These are phyloP conservation scores for Hemithea aestivaria DNA, from an alignment of 2,888 invertebrate species.

Conservation along the genomic window DNA sequence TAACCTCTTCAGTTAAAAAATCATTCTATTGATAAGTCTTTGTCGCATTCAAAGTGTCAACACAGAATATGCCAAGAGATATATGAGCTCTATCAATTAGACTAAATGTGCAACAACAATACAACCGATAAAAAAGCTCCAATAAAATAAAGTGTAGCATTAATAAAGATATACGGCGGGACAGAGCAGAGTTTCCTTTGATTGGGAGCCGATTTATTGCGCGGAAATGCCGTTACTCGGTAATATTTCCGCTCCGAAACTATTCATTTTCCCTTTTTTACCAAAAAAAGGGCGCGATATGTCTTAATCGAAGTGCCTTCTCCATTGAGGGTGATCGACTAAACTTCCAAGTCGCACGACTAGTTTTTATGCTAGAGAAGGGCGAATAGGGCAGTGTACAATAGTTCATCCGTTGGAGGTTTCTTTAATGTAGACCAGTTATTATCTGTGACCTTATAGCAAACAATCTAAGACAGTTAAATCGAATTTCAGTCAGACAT, in stretches of 20 bases:
- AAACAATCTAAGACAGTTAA: too few relatives aligned
- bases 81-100: slow-evolving; percentile 50
- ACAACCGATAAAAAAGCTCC: slow-evolving; percentile 63
- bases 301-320: slow-evolving; percentile 66
- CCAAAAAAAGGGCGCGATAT: slow-evolving; percentile 76
- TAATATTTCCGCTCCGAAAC: slow-evolving; percentile 76
- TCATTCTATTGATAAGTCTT: too few relatives aligned
- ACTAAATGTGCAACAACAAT: slow-evolving; percentile 62
- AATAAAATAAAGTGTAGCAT: slow-evolving; percentile 77
- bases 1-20: too few relatives aligned
- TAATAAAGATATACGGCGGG: slow-evolving; percentile 73
- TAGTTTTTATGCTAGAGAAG: slow-evolving; percentile 3
- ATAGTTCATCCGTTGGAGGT: background rate
- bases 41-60: slow-evolving; percentile 4
- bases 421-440: too few relatives aligned
- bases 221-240: slow-evolving; percentile 77
- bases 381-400: slow-evolving; percentile 2
- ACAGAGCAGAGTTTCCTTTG: slow-evolving; percentile 66
- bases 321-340: slow-evolving; percentile 34
- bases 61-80: slow-evolving; percentile 3
- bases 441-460: too few relatives aligned
- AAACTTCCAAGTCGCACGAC: slow-evolving; percentile 2
- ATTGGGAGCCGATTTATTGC: slow-evolving; percentile 78
- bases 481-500: too few relatives aligned
- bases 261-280: slow-evolving; percentile 77